Evolutionary conservation across 2,888 invertebrate species (phyloP).

Genomic region (Heliconius ismenius): DNA sequence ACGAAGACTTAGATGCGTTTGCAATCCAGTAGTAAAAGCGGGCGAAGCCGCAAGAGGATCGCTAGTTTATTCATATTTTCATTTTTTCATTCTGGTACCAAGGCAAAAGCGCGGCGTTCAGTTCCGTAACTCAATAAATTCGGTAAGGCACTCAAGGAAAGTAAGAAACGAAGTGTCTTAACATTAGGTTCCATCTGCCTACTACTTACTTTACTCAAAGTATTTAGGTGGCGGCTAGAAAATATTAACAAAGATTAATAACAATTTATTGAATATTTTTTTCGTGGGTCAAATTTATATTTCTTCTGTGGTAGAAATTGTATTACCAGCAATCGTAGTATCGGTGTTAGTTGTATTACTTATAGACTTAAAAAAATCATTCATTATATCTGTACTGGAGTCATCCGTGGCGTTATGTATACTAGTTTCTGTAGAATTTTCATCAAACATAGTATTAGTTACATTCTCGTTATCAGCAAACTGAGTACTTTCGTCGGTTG

Average conservation of each 20-base stretch:
- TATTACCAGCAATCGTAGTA: neutral
- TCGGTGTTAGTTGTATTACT: constrained; percentile 16
- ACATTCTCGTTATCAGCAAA: neutral
- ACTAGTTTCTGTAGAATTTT: neutral
- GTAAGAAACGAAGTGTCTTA: no score
- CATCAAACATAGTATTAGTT: neutral
- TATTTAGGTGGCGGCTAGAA: neutral
- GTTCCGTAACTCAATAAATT: no score
- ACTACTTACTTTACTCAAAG: no score
- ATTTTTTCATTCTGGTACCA: no score
- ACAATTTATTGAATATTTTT: neutral
- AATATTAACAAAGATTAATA: neutral
- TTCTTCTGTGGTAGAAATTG: neutral
- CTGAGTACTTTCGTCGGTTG: neutral
- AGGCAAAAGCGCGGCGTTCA: no score
- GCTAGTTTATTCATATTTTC: no score
- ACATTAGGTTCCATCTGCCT: no score
- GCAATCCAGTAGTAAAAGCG: no score
- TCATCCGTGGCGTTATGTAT: neutral
- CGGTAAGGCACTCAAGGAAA: no score
- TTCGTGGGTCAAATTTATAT: neutral
- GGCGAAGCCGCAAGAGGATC: no score
- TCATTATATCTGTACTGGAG: constrained; percentile 9
- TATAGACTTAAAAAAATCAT: neutral
- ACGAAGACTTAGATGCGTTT: no score